These are phyloP conservation scores for Thecophora atra DNA, from an alignment of 2,888 invertebrate genomes.

Conservation along the genomic window DNA sequence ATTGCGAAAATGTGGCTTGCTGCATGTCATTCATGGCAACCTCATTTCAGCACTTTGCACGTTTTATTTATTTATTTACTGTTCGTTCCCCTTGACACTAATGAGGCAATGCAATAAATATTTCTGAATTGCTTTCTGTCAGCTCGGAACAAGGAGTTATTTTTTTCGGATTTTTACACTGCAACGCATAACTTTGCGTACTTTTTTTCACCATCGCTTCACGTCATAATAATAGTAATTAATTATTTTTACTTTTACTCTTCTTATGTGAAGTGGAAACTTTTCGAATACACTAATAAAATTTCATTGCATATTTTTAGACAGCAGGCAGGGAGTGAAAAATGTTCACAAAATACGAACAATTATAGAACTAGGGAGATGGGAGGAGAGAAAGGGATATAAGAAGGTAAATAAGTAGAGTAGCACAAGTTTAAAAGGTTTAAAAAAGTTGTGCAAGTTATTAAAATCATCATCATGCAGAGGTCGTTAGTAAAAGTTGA, in stretches of 20 bases:
- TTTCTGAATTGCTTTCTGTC: background rate
- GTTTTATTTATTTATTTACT: background rate
- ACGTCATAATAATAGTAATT: background rate
- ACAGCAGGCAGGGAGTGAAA: background rate
- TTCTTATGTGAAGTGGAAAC: background rate
- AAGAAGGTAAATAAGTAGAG: background rate
- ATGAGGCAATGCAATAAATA: constrained; percentile 5
- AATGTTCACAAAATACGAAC: background rate
- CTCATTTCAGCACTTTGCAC: background rate
- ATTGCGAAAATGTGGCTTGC: background rate
- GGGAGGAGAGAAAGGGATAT: background rate
- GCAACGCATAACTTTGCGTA: background rate
- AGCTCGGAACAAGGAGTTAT: background rate
- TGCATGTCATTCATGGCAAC: background rate
- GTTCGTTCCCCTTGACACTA: constrained; percentile 11
- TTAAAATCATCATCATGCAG: background rate
- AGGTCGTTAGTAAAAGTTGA: background rate
- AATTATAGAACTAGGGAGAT: background rate
- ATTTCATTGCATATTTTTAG: background rate
- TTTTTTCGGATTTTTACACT: background rate
- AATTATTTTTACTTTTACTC: background rate
- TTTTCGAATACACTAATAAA: background rate
- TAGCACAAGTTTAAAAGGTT: background rate
- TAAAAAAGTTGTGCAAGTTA: no score
- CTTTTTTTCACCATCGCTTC: background rate